Conservation (phyloP, 2,888 invertebrate genomes). For the Lepidonotus clava region DNA sequence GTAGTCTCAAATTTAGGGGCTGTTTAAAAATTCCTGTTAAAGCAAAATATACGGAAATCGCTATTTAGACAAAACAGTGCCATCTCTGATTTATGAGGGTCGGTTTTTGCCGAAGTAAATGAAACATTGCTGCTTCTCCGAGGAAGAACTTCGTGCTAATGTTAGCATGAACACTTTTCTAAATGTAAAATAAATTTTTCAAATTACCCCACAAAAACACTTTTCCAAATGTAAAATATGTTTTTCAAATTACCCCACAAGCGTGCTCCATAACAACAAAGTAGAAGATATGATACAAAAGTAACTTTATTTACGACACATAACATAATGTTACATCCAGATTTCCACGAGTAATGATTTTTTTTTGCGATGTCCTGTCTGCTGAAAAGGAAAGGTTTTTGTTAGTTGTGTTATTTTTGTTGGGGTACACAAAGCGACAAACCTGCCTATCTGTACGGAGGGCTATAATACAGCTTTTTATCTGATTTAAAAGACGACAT, state of each 20-base stretch:
- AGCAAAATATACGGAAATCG: too few relatives aligned
- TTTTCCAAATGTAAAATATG: too few relatives aligned
- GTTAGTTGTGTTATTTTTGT: not conserved
- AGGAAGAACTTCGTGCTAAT: too few relatives aligned
- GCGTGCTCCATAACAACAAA: not conserved
- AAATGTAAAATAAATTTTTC: too few relatives aligned
- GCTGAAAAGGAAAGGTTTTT: not conserved
- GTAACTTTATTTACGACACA: constrained; percentile 42
- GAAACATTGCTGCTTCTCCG: too few relatives aligned
- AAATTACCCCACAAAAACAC: not conserved
- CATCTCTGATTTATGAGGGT: too few relatives aligned
- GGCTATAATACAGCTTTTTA: not conserved
- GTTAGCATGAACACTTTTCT: too few relatives aligned
- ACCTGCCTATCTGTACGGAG: not conserved
- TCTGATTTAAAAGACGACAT: not conserved
- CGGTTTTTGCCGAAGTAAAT: too few relatives aligned
- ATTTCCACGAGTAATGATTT: not conserved
- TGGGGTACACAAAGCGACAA: not conserved
- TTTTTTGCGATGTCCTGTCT: constrained; percentile 37
- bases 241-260: not conserved
- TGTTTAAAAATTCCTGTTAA: too few relatives aligned
- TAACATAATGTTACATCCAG: constrained; percentile 7
- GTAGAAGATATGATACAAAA: constrained; percentile 2
- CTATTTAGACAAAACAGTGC: too few relatives aligned
- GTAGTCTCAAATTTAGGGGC: too few relatives aligned